Evolutionary conservation across 2,888 invertebrate species (phyloP), one percentile per base, ranked within the genome.

Genomic region (Diplazon laetatorius): DNA sequence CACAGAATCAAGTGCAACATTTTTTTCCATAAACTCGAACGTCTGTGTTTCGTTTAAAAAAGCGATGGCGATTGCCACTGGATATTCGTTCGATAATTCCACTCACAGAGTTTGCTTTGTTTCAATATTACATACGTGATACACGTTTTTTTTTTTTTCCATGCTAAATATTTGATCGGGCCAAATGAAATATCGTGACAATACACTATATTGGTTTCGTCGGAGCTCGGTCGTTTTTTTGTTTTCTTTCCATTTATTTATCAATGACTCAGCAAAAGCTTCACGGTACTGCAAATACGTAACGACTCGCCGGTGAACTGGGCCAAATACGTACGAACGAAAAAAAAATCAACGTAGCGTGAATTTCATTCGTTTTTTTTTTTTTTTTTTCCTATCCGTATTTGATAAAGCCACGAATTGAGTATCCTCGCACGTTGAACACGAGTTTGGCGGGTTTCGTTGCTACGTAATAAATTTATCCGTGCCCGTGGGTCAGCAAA

Each of bases 81-180:
- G 10, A 10, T 2, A 8, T 14, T 8, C 16, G 4, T 10, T 55
- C 14, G n/a, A n/a, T n/a, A n/a, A n/a, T n/a, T 16, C 8, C 18
- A 16, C n/a, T n/a, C n/a, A n/a, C n/a, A n/a, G n/a, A n/a, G 14
- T 3, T 16, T 55, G 8, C 14, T 16, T 16, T 16, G 8, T 30
- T 30, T 8, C 9, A 9, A 55, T 9, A 9, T 35, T 2, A n/a
- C n/a, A n/a, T n/a, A n/a, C 2, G 14, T 25, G 30, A 55, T n/a
- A 14, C 8, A n/a, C n/a, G n/a, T n/a, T n/a, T n/a, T n/a, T n/a
- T n/a, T n/a, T n/a, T n/a, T n/a, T n/a, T n/a, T n/a, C n/a, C n/a
- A n/a, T n/a, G n/a, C 25, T 76, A 76, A 71, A 76, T 71, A 76
- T 76, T 76, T 48, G 30, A 76, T 66, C 60, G 52, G 50, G 25